Evolutionary conservation across 2,888 invertebrate genomes (phyloP).

Genomic region (Helicoverpa assulta): DNA sequence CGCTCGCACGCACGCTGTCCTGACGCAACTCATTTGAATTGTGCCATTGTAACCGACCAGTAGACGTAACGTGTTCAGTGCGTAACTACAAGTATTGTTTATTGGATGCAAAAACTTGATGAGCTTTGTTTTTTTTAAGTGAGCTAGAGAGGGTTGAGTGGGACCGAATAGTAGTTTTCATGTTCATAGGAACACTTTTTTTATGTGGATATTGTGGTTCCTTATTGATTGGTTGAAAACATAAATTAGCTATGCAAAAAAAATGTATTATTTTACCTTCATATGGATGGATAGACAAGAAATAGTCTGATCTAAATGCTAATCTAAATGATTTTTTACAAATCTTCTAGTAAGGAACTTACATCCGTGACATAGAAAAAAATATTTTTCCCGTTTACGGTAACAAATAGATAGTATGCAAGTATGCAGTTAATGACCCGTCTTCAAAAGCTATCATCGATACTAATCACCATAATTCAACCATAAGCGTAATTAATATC

Average conservation of each 20-base stretch:
- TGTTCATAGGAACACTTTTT: too few relatives aligned
- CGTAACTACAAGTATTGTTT: constrained; percentile 47
- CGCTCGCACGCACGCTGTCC: constrained; percentile 48
- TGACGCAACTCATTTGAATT: constrained; percentile 49
- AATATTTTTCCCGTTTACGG: constrained; percentile 17
- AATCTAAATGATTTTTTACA: not conserved
- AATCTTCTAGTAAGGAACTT: not conserved
- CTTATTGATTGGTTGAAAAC: too few relatives aligned
- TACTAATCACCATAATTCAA: constrained; percentile 51
- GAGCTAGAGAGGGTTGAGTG: constrained; percentile 26
- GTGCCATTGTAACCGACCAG: constrained; percentile 56
- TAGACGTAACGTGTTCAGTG: constrained; percentile 42
- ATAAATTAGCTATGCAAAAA: too few relatives aligned
- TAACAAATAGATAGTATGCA: constrained; percentile 26
- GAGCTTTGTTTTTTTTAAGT: constrained; percentile 38
- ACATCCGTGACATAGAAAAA: constrained; percentile 17
- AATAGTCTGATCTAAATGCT: too few relatives aligned
- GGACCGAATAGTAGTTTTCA: constrained; percentile 5
- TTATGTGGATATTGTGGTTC: not conserved
- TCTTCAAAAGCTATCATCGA: constrained; percentile 47
- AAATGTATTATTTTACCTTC: not conserved
- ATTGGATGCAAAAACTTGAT: constrained; percentile 49
- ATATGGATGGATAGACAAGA: not conserved
- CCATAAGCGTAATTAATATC: constrained; percentile 55
- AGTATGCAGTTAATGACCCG: constrained; percentile 44